Evolutionary conservation across 2,888 invertebrate genomes (phyloP).

Genomic region (Caenorhabditis panamensis): DNA sequence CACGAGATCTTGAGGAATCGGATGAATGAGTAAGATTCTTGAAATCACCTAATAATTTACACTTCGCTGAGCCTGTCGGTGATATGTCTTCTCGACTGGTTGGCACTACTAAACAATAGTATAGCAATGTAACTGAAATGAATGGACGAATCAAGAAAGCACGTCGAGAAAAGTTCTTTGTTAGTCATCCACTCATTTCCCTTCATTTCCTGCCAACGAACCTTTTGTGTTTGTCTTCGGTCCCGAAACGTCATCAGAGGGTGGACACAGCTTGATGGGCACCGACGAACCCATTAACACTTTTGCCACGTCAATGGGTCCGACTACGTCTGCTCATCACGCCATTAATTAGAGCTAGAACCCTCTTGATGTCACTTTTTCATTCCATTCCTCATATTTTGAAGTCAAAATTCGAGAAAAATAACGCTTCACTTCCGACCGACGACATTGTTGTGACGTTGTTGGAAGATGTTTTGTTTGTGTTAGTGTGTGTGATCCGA

Average conservation of each 20-base stretch:
- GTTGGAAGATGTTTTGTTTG: not conserved
- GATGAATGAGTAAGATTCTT: not conserved
- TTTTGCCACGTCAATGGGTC: slow-evolving; percentile 27
- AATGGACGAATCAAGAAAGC: too few species aligned
- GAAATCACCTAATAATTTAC: slow-evolving; percentile 34
- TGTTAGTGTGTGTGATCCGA: not conserved
- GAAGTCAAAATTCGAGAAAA: slow-evolving; percentile 14
- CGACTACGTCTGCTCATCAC: slow-evolving; percentile 17
- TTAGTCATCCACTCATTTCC: slow-evolving; percentile 26
- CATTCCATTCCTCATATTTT: slow-evolving; percentile 1
- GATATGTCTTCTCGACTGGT: not conserved
- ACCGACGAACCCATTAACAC: slow-evolving; percentile 17
- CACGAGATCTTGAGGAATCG: not conserved
- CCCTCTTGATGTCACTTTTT: slow-evolving; percentile 46
- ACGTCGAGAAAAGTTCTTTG: slow-evolving; percentile 36
- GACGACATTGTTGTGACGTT: slow-evolving; percentile 35
- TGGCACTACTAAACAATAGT: slow-evolving; percentile 24
- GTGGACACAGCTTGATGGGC: not conserved
- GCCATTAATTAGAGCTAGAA: slow-evolving; percentile 25
- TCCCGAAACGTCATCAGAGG: slow-evolving; percentile 18
- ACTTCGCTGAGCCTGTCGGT: slow-evolving; percentile 25
- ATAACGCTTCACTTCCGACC: slow-evolving; percentile 14
- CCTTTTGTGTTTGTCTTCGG: slow-evolving; percentile 15
- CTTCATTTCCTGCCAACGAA: not conserved
- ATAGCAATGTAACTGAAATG: too few species aligned